Percentiles rank a stretch among this genome's conserved stretches.
Conservation (phyloP, 2,888 invertebrate species). For the Auanema freiburgensis region DNA sequence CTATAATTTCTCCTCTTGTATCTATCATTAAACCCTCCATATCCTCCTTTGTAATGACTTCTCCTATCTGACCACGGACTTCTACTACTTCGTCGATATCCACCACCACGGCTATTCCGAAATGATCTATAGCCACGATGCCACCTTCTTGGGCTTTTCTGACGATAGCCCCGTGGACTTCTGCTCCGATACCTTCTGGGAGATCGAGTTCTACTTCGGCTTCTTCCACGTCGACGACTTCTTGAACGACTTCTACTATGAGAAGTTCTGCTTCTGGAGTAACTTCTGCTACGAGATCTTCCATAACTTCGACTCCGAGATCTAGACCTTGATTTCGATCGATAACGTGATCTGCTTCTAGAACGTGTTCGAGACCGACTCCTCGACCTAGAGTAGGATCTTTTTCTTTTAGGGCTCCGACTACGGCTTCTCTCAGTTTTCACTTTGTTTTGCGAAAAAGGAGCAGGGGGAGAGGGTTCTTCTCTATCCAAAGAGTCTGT, state of each 20-base stretch:
- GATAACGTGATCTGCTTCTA: background rate
- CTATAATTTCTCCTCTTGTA: too few species aligned
- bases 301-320: conserved; percentile 2
- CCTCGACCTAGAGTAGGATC: too few species aligned
- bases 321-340: conserved; percentile 3
- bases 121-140: too few species aligned
- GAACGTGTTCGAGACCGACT: background rate
- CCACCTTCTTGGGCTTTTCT: background rate
- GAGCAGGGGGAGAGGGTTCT: too few species aligned
- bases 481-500: too few species aligned
- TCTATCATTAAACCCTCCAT: too few species aligned
- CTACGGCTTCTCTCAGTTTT: too few species aligned
- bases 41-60: too few species aligned
- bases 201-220: conserved; percentile 7
- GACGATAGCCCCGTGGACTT: background rate
- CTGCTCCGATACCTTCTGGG: too few species aligned
- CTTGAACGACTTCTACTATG: conserved; percentile 4
- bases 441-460: too few species aligned
- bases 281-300: conserved; percentile 4
- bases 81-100: background rate
- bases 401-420: too few species aligned
- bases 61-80: background rate
- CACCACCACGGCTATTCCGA: background rate
- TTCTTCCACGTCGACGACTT: conserved; percentile 1
- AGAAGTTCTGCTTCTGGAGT: conserved; percentile 1